Evolutionary conservation across 2,888 invertebrate genomes (phyloP).

Genomic region (Gisinianus flammeolus): DNA sequence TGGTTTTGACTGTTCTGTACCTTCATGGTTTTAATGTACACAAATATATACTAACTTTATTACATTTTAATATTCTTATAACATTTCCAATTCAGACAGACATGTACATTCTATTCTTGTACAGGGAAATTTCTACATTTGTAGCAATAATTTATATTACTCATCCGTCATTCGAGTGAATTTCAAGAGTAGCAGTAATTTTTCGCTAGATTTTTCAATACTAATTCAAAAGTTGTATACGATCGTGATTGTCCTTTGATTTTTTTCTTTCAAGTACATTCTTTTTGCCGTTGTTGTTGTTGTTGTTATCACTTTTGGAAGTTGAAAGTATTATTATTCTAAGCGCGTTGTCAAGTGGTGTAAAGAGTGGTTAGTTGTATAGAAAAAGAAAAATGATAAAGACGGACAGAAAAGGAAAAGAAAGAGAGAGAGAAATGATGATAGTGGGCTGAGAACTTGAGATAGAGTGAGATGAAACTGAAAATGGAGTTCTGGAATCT

Average conservation of each 20-base stretch:
- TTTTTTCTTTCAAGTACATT: slow-evolving; percentile 22
- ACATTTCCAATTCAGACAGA: too few species aligned
- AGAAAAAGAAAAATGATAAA: neutral
- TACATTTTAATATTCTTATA: neutral
- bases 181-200: neutral
- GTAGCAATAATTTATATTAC: neutral
- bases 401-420: slow-evolving; percentile 4
- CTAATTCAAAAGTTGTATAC: neutral
- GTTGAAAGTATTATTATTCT: slow-evolving; percentile 41
- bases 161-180: slow-evolving; percentile 1
- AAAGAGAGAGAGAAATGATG: slow-evolving; percentile 9
- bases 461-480: neutral
- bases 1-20: neutral
- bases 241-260: slow-evolving; percentile 2
- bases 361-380: slow-evolving; percentile 27
- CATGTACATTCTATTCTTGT: too few species aligned
- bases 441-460: neutral
- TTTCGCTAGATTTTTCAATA: slow-evolving; percentile 15
- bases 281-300: too few species aligned
- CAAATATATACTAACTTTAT: neutral
- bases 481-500: neutral
- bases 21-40: neutral
- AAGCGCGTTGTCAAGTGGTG: slow-evolving; percentile 28
- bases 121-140: too few species aligned
- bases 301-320: slow-evolving; percentile 19